These are phyloP conservation scores for Cheilosia vulpina DNA, from an alignment of 2,888 invertebrate genomes.

Conservation along the genomic window DNA sequence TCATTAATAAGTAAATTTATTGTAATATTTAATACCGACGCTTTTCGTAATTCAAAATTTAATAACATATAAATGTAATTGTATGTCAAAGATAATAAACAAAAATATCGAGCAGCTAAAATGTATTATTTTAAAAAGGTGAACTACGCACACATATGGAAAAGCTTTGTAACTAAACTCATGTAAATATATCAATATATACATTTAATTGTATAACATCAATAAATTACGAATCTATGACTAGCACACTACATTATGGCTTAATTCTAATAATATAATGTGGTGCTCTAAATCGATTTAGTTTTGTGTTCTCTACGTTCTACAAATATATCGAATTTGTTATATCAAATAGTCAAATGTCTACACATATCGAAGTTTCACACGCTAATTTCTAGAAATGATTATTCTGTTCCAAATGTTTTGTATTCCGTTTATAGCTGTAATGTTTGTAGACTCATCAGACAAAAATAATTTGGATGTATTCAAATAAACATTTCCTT, in stretches of 20 bases:
- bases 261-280: conserved; percentile 20
- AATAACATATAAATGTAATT: neutral
- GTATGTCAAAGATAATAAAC: neutral
- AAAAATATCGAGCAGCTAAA: conserved; percentile 32
- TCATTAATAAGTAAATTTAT: conserved; percentile 5
- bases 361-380: conserved; percentile 12
- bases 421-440: conserved; percentile 9
- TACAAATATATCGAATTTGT: conserved; percentile 6
- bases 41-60: neutral
- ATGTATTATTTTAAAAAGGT: conserved; percentile 14
- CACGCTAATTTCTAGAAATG: conserved; percentile 8
- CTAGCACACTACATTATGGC: conserved; percentile 25
- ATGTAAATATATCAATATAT: neutral
- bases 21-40: conserved; percentile 2
- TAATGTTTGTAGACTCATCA: neutral
- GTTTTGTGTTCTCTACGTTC: conserved; percentile 18
- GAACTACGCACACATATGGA: conserved; percentile 39
- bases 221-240: conserved; percentile 6
- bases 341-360: neutral
- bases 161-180: neutral
- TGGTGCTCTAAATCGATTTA: conserved; percentile 4
- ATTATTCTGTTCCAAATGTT: neutral
- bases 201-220: conserved; percentile 5
- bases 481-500: neutral
- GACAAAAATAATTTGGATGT: neutral